phyloP scores from a whole-genome alignment of 1,140 invertebrate genomes.

The Stegodyphus mimosarum region DNA sequence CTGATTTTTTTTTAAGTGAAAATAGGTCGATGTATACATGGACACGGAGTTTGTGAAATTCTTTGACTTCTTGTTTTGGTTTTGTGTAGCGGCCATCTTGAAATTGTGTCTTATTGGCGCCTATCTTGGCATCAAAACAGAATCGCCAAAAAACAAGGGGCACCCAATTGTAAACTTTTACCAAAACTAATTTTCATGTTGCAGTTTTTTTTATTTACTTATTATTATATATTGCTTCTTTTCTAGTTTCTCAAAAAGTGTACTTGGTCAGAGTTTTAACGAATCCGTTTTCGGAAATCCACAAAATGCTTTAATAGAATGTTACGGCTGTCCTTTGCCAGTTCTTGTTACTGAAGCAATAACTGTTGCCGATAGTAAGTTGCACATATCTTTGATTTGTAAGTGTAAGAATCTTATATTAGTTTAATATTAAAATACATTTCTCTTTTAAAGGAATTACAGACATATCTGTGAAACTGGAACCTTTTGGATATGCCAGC shows the following conservation, averaged over 20 bases:
- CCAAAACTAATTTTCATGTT: neutral
- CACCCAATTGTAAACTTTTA: no score
- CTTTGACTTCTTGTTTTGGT: no score
- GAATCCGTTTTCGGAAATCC: slow-evolving; percentile 8
- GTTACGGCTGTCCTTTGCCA: slow-evolving; percentile 81
- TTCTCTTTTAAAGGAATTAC: slow-evolving; percentile 70
- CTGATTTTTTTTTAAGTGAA: no score
- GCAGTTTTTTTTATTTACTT: neutral
- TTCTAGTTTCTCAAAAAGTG: slow-evolving; percentile 14
- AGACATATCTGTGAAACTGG: slow-evolving; percentile 75
- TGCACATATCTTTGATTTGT: slow-evolving; percentile 10
- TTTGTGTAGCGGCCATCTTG: no score
- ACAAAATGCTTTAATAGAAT: slow-evolving; percentile 65
- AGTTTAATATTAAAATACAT: neutral
- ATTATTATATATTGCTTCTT: neutral
- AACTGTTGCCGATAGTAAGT: slow-evolving; percentile 81
- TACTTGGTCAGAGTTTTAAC: slow-evolving; percentile 13
- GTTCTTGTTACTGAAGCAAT: slow-evolving; percentile 88
- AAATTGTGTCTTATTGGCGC: no score
- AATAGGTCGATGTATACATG: no score
- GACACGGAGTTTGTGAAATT: no score
- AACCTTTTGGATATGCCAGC: slow-evolving; percentile 82
- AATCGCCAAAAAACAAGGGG: no score
- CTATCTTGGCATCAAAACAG: no score
- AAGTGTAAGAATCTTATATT: neutral